Conservation (phyloP, 2,797 vertebrate species). For the Denticeps clupeoides region DNA sequence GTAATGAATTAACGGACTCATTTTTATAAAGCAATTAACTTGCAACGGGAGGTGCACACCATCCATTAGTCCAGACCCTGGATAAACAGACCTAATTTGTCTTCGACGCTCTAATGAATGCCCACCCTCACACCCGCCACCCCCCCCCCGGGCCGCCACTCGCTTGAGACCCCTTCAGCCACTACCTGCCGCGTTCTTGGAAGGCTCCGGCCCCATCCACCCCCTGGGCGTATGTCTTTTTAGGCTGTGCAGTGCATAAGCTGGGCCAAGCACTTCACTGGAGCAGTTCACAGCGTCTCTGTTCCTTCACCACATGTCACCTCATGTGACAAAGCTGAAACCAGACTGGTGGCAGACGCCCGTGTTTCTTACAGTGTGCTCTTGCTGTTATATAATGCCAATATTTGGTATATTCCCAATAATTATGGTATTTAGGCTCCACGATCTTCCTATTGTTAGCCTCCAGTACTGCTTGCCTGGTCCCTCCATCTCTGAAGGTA, state of each 20-base stretch:
- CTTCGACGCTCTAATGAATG: slow-evolving; percentile 25
- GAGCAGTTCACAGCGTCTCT: slow-evolving; percentile 1
- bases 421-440: too few species aligned
- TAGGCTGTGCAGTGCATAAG: not conserved
- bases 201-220: slow-evolving; percentile 3
- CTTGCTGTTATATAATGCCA: too few species aligned
- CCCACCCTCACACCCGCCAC: slow-evolving; percentile 19
- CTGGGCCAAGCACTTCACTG: slow-evolving; percentile 4
- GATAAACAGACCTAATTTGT: slow-evolving; percentile 27
- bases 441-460: too few species aligned
- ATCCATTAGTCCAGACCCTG: slow-evolving; percentile 20
- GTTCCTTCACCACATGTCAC: too few species aligned
- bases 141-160: too few species aligned
- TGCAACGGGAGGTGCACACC: slow-evolving; percentile 18
- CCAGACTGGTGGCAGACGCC: too few species aligned
- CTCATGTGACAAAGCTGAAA: too few species aligned
- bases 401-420: too few species aligned
- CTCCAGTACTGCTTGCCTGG: too few species aligned
- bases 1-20: slow-evolving; percentile 27
- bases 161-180: slow-evolving; percentile 20
- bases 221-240: slow-evolving; percentile 1
- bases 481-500: too few species aligned
- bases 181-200: slow-evolving; percentile 11
- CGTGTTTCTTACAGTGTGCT: too few species aligned
- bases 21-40: slow-evolving; percentile 29